Evolutionary conservation across 2,888 invertebrate genomes (phyloP), one percentile per base, ranked within the genome.

Genomic region (Lithophane leautieri): DNA sequence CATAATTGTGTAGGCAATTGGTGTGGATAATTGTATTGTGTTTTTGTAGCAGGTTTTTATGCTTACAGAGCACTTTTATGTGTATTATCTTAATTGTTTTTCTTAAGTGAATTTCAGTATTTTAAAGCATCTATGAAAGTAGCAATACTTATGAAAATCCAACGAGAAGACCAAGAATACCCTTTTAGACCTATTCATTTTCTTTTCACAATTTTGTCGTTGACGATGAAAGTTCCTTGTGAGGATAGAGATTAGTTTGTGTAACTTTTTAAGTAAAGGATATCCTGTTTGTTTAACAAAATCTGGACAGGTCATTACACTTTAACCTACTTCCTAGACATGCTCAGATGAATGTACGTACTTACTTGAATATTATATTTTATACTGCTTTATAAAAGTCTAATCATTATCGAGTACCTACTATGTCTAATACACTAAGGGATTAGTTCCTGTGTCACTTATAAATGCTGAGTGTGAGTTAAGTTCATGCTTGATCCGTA

Each of bases 401-500:
- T 63, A 25, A 34, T 40, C 22, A 40, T 7, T 40, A n/a, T 62
- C 22, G 1, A 40, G 4, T 40, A 61, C 12, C 60, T 40, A 8
- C 12, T 4, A 34, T 34, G 4, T 44, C 19, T 44, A 25, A 44
- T 44, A 12, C 12, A 25, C 16, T 56, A 8, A 19, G 7, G 19
- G 52, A 52, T 34, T 67, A n/a, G 11, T 52, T 12, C 2, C 7
- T 54, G 1, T 40, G 14, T 22, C n/a, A 52, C 47, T 0, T 40
- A 19, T 40, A 16, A 52, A 25, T 2, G 25, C 50, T 68, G 68
- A 58, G 47, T 58, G 44, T 34, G 25, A 73, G 16, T 19, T 58
- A 40, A 73, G 50, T 73, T 28, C 47, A 25, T 12, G 16, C 74
- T 73, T 63, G 78, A 77, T 61, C 54, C 42, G 62, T 54, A 4